Conservation (phyloP, 2,888 invertebrate genomes). For the Abscondita cerata region DNA sequence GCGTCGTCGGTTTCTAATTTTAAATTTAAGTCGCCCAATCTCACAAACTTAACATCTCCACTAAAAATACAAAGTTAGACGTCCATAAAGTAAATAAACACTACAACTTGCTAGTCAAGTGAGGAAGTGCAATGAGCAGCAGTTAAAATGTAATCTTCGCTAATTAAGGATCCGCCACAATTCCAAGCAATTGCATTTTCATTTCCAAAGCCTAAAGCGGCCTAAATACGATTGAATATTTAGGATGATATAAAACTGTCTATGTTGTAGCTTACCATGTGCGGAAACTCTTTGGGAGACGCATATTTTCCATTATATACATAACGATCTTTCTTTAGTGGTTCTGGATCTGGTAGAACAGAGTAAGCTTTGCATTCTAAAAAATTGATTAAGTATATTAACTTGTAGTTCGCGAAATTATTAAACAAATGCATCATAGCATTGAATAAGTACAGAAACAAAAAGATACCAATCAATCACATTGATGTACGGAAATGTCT, state of each 20-base stretch:
- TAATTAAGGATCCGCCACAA: constrained; percentile 74
- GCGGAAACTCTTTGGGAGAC: constrained; percentile 51
- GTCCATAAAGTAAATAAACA: neutral
- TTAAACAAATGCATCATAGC: too few relatives aligned
- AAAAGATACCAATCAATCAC: too few relatives aligned
- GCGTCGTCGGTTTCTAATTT: constrained; percentile 22
- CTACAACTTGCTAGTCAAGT: constrained; percentile 42
- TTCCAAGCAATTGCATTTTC: constrained; percentile 57
- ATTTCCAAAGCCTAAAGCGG: constrained; percentile 50
- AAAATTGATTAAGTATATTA: too few relatives aligned
- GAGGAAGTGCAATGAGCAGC: constrained; percentile 70
- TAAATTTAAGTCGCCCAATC: constrained; percentile 57
- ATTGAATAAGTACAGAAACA: too few relatives aligned
- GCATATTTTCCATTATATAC: constrained; percentile 46
- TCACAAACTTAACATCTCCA: constrained; percentile 51
- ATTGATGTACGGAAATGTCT: too few relatives aligned
- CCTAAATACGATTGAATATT: constrained; percentile 38
- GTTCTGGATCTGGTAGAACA: neutral
- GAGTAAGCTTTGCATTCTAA: constrained; percentile 22
- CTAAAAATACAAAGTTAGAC: constrained; percentile 40
- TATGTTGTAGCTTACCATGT: constrained; percentile 51
- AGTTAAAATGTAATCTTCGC: constrained; percentile 68
- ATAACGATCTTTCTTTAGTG: too few relatives aligned
- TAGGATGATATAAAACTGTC: neutral
- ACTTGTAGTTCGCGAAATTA: too few relatives aligned